phyloP scores from a whole-genome alignment of 1,140 invertebrate genomes.

The Pseudomyrmex sp. region DNA sequence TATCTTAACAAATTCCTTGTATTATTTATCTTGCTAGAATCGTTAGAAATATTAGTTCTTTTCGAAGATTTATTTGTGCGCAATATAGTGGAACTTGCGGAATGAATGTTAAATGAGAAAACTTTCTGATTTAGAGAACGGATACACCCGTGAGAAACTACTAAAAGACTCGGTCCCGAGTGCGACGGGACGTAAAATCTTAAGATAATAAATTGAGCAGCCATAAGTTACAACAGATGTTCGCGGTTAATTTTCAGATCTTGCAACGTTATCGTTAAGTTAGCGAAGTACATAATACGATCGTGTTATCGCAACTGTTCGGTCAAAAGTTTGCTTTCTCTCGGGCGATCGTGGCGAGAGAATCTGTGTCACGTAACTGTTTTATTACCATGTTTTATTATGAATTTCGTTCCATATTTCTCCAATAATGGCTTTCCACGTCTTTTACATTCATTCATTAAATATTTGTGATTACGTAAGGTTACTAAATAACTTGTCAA shows the following conservation, averaged over 20 bases:
- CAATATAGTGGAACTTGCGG: not conserved
- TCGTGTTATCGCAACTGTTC: not conserved
- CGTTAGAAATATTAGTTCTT: not conserved
- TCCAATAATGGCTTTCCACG: too few species aligned
- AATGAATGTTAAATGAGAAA: not conserved
- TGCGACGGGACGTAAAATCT: not conserved
- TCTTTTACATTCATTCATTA: too few species aligned
- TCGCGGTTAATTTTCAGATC: not conserved
- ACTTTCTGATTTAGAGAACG: not conserved
- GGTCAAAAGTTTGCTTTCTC: not conserved
- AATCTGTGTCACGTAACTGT: not conserved
- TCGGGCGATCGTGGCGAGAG: not conserved
- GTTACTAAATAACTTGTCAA: not conserved
- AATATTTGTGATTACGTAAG: too few species aligned
- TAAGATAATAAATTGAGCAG: conserved; percentile 20
- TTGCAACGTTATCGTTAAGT: not conserved
- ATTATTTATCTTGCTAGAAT: not conserved
- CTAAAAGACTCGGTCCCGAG: not conserved
- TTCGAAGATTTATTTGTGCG: not conserved
- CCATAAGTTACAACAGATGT: not conserved
- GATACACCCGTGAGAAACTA: too few species aligned
- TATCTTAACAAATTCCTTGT: not conserved
- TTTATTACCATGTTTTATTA: too few species aligned
- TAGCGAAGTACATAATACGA: not conserved
- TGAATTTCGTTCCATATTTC: too few species aligned